Percentiles rank a stretch among this genome's conserved stretches.
Evolutionary conservation across 2,113 vertebrate genomes (phyloP).

Genomic region (Elgaria multicarinata): DNA sequence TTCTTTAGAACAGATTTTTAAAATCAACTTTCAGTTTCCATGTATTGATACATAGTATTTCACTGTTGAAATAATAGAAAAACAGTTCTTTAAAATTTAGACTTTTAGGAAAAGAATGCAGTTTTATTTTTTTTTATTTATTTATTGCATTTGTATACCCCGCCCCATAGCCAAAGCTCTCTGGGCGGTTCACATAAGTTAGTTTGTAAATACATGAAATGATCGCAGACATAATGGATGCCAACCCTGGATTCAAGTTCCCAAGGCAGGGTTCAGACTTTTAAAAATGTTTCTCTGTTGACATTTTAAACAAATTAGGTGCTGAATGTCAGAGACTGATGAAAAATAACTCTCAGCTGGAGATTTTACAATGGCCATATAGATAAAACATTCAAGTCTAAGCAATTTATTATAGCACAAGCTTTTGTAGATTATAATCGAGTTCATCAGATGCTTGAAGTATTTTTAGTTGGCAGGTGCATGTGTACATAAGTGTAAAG

Average conservation of each 20-base stretch:
- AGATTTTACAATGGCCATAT: background rate
- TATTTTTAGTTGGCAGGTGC: too few species aligned
- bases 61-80: background rate
- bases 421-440: background rate
- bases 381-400: background rate
- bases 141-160: too few species aligned
- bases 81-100: background rate
- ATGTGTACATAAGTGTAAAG: too few species aligned
- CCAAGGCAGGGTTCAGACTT: background rate
- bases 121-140: too few species aligned
- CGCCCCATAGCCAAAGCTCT: too few species aligned
- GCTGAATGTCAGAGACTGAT: background rate
- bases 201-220: background rate
- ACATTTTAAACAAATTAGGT: background rate
- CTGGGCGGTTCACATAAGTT: too few species aligned
- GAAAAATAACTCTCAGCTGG: background rate
- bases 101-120: background rate
- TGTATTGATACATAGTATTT: background rate
- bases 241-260: background rate
- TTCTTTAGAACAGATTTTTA: too few species aligned
- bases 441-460: too few species aligned
- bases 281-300: background rate
- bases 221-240: background rate
- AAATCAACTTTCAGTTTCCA: background rate
- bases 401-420: background rate